Evolutionary conservation across 2,888 invertebrate genomes (phyloP).

Genomic region (Dilophus febrilis): DNA sequence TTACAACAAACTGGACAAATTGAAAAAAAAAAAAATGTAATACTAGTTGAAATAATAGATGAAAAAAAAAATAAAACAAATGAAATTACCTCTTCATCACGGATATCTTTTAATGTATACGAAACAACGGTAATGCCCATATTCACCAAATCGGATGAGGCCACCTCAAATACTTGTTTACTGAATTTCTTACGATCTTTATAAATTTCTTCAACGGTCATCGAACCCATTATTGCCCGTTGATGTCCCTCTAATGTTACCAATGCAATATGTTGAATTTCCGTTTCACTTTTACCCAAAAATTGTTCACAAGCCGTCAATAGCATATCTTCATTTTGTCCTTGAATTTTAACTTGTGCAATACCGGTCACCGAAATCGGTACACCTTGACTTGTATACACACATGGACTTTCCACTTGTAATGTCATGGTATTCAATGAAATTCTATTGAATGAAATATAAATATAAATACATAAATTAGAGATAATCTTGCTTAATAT

Average conservation of each 20-base stretch:
- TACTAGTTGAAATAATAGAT: too few relatives aligned
- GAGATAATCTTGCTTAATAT: neutral
- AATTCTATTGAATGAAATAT: constrained; percentile 42
- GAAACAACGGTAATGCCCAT: constrained; percentile 95
- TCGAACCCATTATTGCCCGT: constrained; percentile 89
- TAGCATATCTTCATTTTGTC: constrained; percentile 57
- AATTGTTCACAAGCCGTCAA: constrained; percentile 84
- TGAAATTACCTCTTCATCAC: constrained; percentile 75
- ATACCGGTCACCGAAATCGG: constrained; percentile 95
- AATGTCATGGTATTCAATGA: constrained; percentile 95
- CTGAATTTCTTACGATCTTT: constrained; percentile 93
- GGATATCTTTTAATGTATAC: constrained; percentile 83
- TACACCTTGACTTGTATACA: constrained; percentile 91
- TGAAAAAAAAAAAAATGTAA: too few relatives aligned
- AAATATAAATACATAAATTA: neutral
- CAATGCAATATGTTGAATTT: constrained; percentile 80
- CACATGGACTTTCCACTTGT: constrained; percentile 87
- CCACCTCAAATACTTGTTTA: constrained; percentile 86
- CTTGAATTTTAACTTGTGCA: constrained; percentile 79
- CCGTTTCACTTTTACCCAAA: constrained; percentile 69
- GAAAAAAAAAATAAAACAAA: too few relatives aligned
- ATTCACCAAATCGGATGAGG: constrained; percentile 85
- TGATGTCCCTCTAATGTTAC: constrained; percentile 89
- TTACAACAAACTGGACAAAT: too few relatives aligned
- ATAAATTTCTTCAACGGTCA: constrained; percentile 94